A percentile compares a stretch with the other conserved stretches of the same genome.
phyloP scores from a whole-genome alignment of 2,113 vertebrate species.

The Eidolon helvum region DNA sequence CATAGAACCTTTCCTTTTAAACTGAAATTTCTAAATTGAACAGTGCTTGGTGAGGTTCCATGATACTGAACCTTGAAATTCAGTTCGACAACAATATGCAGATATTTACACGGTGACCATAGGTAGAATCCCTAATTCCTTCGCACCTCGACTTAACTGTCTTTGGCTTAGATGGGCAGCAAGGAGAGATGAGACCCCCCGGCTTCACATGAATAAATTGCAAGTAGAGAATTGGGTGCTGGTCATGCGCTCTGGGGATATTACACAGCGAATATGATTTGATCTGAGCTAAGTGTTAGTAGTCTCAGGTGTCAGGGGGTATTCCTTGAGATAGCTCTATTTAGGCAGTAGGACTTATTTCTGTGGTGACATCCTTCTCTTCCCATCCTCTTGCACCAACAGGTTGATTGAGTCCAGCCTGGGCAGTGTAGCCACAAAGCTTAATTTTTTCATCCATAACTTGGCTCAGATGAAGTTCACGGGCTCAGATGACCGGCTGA shows the following conservation, averaged over 20 bases:
- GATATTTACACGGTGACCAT: background rate
- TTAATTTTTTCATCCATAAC: constrained; percentile 99
- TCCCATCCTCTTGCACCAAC: background rate
- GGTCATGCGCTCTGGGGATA: background rate
- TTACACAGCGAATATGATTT: background rate
- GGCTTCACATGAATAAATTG: background rate
- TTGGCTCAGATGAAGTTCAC: constrained; percentile 98
- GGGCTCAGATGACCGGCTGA: constrained; percentile 88
- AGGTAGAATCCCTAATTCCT: background rate
- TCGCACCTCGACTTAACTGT: background rate
- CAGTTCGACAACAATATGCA: background rate
- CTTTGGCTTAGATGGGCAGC: background rate
- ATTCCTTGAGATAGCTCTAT: background rate
- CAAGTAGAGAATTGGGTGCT: background rate
- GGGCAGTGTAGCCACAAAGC: constrained; percentile 98
- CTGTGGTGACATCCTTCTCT: background rate
- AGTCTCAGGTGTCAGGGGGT: background rate
- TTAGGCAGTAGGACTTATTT: background rate
- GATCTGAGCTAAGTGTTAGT: background rate
- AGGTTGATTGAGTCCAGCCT: constrained; percentile 98
- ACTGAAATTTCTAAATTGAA: background rate
- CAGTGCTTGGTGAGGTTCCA: background rate
- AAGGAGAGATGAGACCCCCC: background rate
- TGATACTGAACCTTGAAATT: background rate
- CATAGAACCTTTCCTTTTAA: background rate